Base-by-base conservation (phyloP, 2,113 vertebrate genomes). In the Megaceryle torquata region DNA sequence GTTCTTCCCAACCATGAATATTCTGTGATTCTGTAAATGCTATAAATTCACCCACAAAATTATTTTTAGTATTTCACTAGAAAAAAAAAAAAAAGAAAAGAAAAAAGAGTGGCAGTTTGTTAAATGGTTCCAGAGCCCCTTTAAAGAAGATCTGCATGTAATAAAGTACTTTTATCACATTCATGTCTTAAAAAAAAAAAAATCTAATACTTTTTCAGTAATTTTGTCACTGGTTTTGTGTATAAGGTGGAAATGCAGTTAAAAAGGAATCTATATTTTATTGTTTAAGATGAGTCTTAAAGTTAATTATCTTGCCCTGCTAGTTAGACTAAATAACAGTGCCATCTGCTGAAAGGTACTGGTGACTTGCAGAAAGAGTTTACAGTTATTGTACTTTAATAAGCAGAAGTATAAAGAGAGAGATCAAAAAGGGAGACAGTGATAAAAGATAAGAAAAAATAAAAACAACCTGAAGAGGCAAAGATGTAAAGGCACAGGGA, bases 331-430 rank as follows among this genome's bases (percentile, higher is more conserved):
- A 97, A 98, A 96, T 98, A 97, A 98, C 88, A 98, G 94, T 97
- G 98, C 97, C 97, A 98, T 97, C 97, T 98, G 95, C 97, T 98
- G 97, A 97, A 97, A 96, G 96, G 84, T 39, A 92, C 37, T 16
- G 91, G 86, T 75, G 96, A 91, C 67, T 96, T 93, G 39, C 84
- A 95, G 82, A 50, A 83, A 56, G 91, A 93, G 39, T 95, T 97
- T 96, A 65, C 53, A 65, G 8, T n/a, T 39, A 13, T 19, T 57
- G 11, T 44, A 16, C 13, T 81, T 86, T 37, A 48, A 8, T 63
- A 81, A 67, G 33, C 4, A n/a, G 29, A 82, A 86, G 19, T 15
- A 59, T 9, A 67, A 82, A 78, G 37, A 57, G 15, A 50, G 19
- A 57, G 25, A 80, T 74, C 13, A 74, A 82, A 81, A 61, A 57